Base-by-base conservation (phyloP, 2,113 vertebrate species). In the Talpa occidentalis region DNA sequence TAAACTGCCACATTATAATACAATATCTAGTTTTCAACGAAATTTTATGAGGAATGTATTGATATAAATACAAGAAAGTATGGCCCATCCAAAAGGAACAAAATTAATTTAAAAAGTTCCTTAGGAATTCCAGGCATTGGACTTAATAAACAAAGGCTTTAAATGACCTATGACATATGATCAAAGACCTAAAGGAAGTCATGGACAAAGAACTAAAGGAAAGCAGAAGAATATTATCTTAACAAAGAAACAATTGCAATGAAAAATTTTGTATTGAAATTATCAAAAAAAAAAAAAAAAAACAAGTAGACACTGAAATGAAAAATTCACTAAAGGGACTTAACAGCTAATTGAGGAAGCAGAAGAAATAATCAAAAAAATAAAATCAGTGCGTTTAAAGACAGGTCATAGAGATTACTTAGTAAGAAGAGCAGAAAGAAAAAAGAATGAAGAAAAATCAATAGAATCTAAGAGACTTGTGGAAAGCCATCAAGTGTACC, bases 121-220 rank as follows among this genome's bases (percentile, higher is more conserved):
- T 84, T 88, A 54, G 82, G 47, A 79, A 79, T 12, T 10, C 32
- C 72, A 88, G 35, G 9, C 11, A 76, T 64, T 88, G 22, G 26
- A 76, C 44, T 90, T 80, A 84, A 40, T 76, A 85, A 28, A 92
- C 80, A 79, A 92, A 62, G 54, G 86, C 22, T 93, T 94, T 73
- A 83, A 60, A 8, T 74, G 54, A 88, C 37, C 56, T 87, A 47
- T 69, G 32, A 76, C 52, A 73, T 80, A 84, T 66, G 10, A 35
- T 80, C 54, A 59, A 62, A 60, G 77, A 70, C 24, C 60, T 90
- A 86, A 62, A 62, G 26, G 28, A 40, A 72, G 82, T 14, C 30
- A 85, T 66, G 47, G 17, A 72, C 54, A 95, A 78, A 59, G 70
- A 87, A 40, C 44, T 94, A 76, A 56, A 80, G 52, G 26, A 95